phyloP scores from a whole-genome alignment of 2,113 vertebrate species.

The Phodopus roborovskii region DNA sequence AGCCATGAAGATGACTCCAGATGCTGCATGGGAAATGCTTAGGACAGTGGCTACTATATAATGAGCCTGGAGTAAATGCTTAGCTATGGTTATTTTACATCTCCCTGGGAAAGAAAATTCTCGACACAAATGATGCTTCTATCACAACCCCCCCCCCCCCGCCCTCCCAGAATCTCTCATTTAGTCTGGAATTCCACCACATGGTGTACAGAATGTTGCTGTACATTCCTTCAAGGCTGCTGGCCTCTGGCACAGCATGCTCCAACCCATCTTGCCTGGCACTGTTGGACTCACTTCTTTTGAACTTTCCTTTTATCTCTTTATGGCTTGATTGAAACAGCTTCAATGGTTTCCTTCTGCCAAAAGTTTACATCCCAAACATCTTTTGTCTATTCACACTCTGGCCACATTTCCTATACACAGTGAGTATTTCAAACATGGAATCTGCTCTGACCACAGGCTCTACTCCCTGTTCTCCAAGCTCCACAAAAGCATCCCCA shows the following conservation, averaged over 20 bases:
- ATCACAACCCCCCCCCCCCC: neutral
- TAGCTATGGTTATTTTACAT: neutral
- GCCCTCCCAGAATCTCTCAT: neutral
- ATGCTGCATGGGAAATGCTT: neutral
- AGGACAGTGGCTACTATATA: neutral
- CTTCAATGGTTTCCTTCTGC: constrained; percentile 6
- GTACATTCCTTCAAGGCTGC: neutral
- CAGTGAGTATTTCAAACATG: neutral
- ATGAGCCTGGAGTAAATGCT: neutral
- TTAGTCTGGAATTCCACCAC: neutral
- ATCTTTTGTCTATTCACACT: neutral
- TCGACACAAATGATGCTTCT: neutral
- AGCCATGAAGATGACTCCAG: neutral
- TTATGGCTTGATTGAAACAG: neutral
- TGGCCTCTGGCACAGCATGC: neutral
- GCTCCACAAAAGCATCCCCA: neutral
- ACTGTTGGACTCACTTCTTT: neutral
- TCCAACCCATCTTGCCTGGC: neutral
- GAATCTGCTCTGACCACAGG: neutral
- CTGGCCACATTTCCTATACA: neutral
- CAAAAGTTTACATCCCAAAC: neutral
- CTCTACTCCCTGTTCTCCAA: neutral
- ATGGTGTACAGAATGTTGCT: neutral
- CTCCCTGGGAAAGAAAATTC: neutral
- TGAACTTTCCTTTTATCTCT: constrained; percentile 35